Base-by-base conservation (phyloP, 2,888 invertebrate species). In the Agelastica alni region DNA sequence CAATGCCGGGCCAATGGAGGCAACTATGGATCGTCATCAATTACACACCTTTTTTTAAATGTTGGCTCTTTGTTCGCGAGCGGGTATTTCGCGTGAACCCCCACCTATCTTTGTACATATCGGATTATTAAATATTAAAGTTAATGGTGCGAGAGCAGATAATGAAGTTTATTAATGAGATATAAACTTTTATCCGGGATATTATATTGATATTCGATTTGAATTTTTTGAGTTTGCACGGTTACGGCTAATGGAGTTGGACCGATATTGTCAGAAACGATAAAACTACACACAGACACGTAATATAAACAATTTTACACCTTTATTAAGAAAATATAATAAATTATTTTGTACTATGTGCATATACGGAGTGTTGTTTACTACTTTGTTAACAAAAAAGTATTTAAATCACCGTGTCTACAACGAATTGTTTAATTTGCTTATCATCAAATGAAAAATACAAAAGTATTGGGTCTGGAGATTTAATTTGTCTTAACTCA, bases 31-130 rank as follows among this genome's bases (percentile, higher is more conserved):
- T 28, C 43, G 31, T 65, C 66, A 66, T 66, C 64, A 66, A 66
- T 66, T 66, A 66, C 54, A 51, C 62, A 64, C 63, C 64, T 66
- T 66, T 64, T 66, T 57, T 51, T 53, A 52, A 63, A 64, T 61
- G 60, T 57, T 63, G 63, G 63, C 65, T 52, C 61, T 65, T 64
- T 63, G 63, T 67, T 66, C 62, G 61, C n/a, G n/a, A n/a, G 58
- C 61, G 58, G 60, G 56, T 59, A 55, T 55, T 54, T 59, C 57
- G 52, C 49, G 46, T 32, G 43, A 20, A 47, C 26, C 28, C 42
- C 42, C n/a, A n/a, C 44, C 46, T 61, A 61, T 61, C 61, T 54
- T 32, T 34, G 48, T 49, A 56, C 56, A 56, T 56, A 60, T 63
- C 61, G 51, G 31, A 45, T 64, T 61, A 64, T 62, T 64, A 56